Conservation (phyloP, 2,113 vertebrate genomes). For the Pica pica region DNA sequence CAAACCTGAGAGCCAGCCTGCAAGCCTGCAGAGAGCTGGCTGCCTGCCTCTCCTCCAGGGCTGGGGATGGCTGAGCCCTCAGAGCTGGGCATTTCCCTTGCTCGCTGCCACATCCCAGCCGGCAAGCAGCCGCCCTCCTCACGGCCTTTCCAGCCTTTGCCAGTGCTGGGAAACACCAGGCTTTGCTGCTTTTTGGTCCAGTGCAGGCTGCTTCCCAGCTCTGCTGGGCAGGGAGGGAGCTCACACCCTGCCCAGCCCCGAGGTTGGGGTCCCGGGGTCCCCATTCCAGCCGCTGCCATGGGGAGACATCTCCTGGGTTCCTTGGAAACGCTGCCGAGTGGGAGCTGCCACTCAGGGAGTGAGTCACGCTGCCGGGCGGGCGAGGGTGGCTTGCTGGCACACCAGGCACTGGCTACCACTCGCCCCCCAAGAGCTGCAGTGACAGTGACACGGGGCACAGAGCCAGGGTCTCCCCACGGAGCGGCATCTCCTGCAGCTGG, state of each 20-base stretch:
- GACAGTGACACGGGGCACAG: neutral
- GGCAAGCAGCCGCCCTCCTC: neutral
- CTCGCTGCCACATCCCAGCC: neutral
- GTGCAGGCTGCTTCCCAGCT: neutral
- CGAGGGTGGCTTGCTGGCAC: neutral
- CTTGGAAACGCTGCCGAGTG: slow-evolving; percentile 21
- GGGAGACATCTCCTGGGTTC: neutral
- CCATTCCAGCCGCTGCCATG: neutral
- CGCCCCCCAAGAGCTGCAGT: rapidly evolving
- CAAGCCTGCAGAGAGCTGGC: neutral
- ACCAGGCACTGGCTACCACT: neutral
- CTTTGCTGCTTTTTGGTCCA: neutral
- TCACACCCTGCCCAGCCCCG: rapidly evolving
- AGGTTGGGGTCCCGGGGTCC: neutral
- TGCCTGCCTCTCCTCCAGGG: neutral
- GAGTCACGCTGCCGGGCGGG: neutral
- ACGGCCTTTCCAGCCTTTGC: neutral
- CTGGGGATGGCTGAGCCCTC: neutral
- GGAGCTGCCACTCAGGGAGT: neutral
- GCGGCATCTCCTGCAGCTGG: rapidly evolving
- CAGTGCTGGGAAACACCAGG: neutral
- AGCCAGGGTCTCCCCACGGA: neutral
- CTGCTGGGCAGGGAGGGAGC: rapidly evolving
- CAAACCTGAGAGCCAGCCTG: neutral
- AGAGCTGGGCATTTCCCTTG: neutral